Base-by-base conservation (phyloP, 2,113 vertebrate genomes). In the Odocoileus hemionus region DNA sequence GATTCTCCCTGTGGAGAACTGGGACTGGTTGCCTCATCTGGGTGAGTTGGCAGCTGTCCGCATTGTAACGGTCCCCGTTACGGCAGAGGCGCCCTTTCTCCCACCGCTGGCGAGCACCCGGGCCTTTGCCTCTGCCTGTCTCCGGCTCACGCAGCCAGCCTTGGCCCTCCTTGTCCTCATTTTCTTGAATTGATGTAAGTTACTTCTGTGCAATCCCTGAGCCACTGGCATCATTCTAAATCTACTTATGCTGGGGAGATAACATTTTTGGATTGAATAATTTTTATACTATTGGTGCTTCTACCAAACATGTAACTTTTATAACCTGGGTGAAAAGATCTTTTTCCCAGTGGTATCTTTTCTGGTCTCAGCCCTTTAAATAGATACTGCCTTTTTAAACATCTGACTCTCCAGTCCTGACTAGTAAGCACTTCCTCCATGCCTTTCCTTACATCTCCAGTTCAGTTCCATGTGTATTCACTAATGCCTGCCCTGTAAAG, bases 281-380 rank as follows among this genome's bases (percentile, higher is more conserved):
- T 89, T 88, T 96, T 96, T 95, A 87, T 70, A 70, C 52, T 79
- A 3, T 61, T 47, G 92, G 94, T 94, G 50, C 50, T 47, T 96
- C 85, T 86, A 39, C 79, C 45, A 84, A 43, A 79, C 33, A 0
- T 86, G 13, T 95, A 84, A 94, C 67, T 94, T 95, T 64, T 85
- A 55, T 74, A 61, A 94, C 39, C 2, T 26, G 91, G 83, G 26
- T 82, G 47, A 90, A 88, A 67, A 91, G 50, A 52, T 86, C 58
- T 78, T 67, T 89, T 78, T 79, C 23, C 52, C 39, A 52, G 54
- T 82, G 78, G 45, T 85, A 86, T 57, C 55, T 60, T 89, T 94
- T 60, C 74, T 84, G 67, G 50, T 82, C 45, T 90, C 61, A 28
- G 43, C 39, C 45, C 92, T 86, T 90, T 84, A 76, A 64, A 54